Evolutionary conservation across 1,140 invertebrate species (phyloP).

Genomic region (Pemphigus obesinymphae): DNA sequence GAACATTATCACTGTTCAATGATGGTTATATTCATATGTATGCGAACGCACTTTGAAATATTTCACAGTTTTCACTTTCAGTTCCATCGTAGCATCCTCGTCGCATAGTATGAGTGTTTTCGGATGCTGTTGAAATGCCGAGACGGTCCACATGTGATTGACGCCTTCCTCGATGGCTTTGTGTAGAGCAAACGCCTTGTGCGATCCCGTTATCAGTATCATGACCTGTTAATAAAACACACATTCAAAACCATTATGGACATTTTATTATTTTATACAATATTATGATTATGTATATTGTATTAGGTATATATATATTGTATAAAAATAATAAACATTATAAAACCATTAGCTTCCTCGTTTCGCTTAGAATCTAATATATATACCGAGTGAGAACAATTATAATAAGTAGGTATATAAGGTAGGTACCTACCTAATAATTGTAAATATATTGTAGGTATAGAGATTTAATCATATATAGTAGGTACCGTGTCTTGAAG

Average conservation of each 20-base stretch:
- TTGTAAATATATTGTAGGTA: too few species aligned
- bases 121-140: conserved; percentile 94
- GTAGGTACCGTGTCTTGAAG: too few species aligned
- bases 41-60: conserved; percentile 83
- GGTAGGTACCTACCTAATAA: too few species aligned
- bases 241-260: too few species aligned
- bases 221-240: conserved; percentile 50
- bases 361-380: too few species aligned
- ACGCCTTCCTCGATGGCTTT: conserved; percentile 96
- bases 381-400: too few species aligned
- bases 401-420: too few species aligned
- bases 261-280: too few species aligned
- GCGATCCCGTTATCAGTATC: conserved; percentile 95
- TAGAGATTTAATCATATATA: too few species aligned
- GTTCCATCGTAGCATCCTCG: conserved; percentile 94
- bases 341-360: too few species aligned
- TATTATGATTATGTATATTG: background rate
- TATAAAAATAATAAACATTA: too few species aligned
- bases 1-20: background rate
- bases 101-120: conserved; percentile 92
- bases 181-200: conserved; percentile 94
- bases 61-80: conserved; percentile 97
- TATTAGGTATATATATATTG: background rate
- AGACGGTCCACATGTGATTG: conserved; percentile 99
- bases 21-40: background rate